Base-by-base conservation (phyloP, 2,888 invertebrate species). In the Smittia aterrima region DNA sequence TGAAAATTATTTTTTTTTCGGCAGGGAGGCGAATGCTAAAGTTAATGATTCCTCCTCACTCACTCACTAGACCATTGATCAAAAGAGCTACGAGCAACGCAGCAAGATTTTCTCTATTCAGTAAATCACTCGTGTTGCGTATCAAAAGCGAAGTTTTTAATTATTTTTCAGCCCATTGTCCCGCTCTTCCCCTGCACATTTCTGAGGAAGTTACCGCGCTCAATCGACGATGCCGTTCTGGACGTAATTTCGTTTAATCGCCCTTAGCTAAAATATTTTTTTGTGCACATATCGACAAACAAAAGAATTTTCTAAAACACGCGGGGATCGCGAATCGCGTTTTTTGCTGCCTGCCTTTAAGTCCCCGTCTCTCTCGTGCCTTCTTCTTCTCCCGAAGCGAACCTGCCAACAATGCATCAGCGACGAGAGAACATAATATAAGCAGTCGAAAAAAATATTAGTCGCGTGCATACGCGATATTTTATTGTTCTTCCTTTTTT, bases 391-490 rank as follows among this genome's bases (percentile, higher is more conserved):
- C 18, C 58, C 58, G 9, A 11, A 16, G n/a, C 47, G 47, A 11
- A n/a, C 22, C 58, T 20, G 58, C 20, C 58, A 58, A 58, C 58
- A 58, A 22, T 58, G 58, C 64, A 64, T 64, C 27, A 64, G 58
- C 18, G 20, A 58, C n/a, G 20, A 20, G 16, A 47, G 24, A 20
- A 24, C 7, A 22, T 40, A 67, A 67, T 67, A 41, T 40, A 67
- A 41, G 47, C 66, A 66, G 58, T 58, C 22, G 47, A n/a, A 58
- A 58, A 27, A 41, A 53, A 20, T 27, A 54, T 70, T 70, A 70
- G 70, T 70, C 70, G 70, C 70, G 70, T 70, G 70, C 70, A 70
- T 70, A 70, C 70, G 70, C 70, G 70, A 70, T 70, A 54, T 70
- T 70, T 70, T 53, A 70, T 70, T 70, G 54, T 47, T 47, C 47